These are phyloP conservation scores for Sinocyclocheilus grahami DNA, from an alignment of 2,113 vertebrate species.

Conservation along the genomic window DNA sequence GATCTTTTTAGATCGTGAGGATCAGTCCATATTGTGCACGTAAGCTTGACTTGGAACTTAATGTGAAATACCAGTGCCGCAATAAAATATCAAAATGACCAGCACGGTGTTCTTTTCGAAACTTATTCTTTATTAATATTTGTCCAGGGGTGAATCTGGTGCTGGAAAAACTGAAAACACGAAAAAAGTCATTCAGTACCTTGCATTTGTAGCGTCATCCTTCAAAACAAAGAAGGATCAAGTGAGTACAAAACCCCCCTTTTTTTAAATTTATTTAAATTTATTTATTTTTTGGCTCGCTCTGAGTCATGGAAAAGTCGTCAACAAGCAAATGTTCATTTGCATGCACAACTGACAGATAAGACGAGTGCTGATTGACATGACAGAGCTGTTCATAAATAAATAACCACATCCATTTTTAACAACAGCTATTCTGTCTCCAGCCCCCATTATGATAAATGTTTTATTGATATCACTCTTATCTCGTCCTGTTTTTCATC, in stretches of 20 bases:
- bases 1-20: conserved; percentile 72
- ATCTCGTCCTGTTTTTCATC: neutral
- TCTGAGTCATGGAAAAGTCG: neutral
- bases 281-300: no score
- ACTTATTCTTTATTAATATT: neutral
- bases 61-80: neutral
- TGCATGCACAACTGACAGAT: neutral
- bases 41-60: conserved; percentile 50
- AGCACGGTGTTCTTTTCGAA: neutral
- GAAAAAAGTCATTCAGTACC: conserved; percentile 80
- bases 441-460: neutral
- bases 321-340: neutral
- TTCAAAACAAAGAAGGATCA: conserved; percentile 76
- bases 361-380: neutral
- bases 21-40: conserved; percentile 81
- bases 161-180: conserved; percentile 56
- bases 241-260: conserved; percentile 56
- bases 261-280: no score
- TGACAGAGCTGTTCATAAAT: neutral
- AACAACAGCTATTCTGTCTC: neutral
- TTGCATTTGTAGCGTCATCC: conserved; percentile 75
- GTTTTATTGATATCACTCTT: neutral
- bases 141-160: conserved; percentile 74
- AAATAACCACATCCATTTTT: conserved; percentile 2
- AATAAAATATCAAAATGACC: neutral